Evolutionary conservation across 2,888 invertebrate species (phyloP).

Genomic region (Prosapia bicincta): DNA sequence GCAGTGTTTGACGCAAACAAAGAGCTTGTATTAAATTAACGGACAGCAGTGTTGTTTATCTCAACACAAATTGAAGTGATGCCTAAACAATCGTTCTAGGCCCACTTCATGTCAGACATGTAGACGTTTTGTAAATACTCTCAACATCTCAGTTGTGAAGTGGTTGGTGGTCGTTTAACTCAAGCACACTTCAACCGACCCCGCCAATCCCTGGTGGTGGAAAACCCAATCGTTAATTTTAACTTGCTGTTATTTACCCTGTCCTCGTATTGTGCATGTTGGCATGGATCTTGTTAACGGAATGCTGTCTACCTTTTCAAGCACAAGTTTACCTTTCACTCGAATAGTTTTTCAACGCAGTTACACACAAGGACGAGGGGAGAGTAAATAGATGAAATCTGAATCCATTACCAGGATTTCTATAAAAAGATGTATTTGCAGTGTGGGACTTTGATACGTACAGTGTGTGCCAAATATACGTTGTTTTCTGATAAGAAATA

Average conservation of each 20-base stretch:
- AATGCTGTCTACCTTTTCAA: background rate
- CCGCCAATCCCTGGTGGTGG: background rate
- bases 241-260: background rate
- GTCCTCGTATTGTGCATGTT: background rate
- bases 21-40: background rate
- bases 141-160: background rate
- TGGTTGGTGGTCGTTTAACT: conserved; percentile 2
- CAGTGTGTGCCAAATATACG: no score
- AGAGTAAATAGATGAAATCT: no score
- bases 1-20: no score
- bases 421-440: no score
- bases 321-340: background rate
- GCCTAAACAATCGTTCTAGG: background rate
- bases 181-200: background rate
- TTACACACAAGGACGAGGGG: no score
- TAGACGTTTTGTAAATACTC: background rate
- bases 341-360: background rate
- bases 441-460: no score
- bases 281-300: no score
- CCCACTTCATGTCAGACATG: background rate
- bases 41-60: background rate
- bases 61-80: background rate
- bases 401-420: no score
- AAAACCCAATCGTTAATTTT: background rate
- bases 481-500: no score